Evolutionary conservation across 2,888 invertebrate species (phyloP), one percentile per base, ranked within the genome.

Genomic region (Metacarcinus magister): DNA sequence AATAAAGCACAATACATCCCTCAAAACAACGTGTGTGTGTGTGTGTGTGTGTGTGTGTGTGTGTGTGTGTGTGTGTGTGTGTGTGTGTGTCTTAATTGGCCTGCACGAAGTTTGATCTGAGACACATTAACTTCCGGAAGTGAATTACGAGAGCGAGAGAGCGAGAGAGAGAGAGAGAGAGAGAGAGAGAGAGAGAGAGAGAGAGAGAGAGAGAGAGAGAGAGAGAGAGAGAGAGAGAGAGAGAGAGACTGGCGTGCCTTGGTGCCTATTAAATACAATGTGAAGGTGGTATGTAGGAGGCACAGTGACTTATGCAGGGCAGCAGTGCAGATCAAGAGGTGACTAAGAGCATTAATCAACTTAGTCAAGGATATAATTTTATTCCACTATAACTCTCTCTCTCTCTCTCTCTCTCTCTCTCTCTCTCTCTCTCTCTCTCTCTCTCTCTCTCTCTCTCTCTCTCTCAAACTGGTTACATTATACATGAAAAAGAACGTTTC

Each of bases 31-130:
- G 75, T 75, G 75, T 75, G 75, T 75, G 75, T 75, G 75, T 75
- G 75, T 75, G 75, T 75, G 75, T 75, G 75, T 75, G 75, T 75
- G 75, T 75, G 75, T 75, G 75, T 75, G 75, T 75, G 75, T 75
- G 75, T 75, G 75, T 75, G 75, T 75, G 75, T 75, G 75, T 75
- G 75, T 75, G 75, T 75, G 75, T 75, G 75, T 75, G 75, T 75
- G 75, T 75, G 75, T 75, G 75, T 75, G 75, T 75, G 75, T 75
- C n/a, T n/a, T n/a, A n/a, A n/a, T n/a, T n/a, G n/a, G n/a, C n/a
- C n/a, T n/a, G n/a, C n/a, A n/a, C n/a, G n/a, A n/a, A n/a, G n/a
- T n/a, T n/a, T 48, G 48, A 48, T 48, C 5, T 4, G 48, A 48
- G 48, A 48, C 48, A 48, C 48, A 48, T 48, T 48, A 48, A 48